Conservation (phyloP, 2,113 vertebrate genomes). For the Asarcornis scutulata region DNA sequence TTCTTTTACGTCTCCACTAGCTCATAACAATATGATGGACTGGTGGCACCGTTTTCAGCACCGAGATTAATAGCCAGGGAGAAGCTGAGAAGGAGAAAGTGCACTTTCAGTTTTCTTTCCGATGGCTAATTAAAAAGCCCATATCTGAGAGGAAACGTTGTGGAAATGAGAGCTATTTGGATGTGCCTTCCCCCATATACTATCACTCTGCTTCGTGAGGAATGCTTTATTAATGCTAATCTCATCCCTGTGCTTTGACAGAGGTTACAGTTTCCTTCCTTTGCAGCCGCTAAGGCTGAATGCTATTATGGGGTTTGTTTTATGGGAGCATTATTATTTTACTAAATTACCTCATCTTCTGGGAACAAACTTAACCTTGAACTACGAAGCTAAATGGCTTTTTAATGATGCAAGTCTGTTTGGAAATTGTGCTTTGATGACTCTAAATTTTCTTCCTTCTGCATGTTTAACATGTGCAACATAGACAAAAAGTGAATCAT, state of each 20-base stretch:
- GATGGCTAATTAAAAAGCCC: conserved; percentile 61
- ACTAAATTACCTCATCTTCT: conserved; percentile 71
- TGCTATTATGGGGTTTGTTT: conserved; percentile 65
- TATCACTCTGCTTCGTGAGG: conserved; percentile 49
- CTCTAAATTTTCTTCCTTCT: conserved; percentile 51
- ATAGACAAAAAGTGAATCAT: background rate
- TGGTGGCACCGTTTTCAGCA: conserved; percentile 13
- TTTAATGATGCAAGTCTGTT: conserved; percentile 60
- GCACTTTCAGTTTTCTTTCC: conserved; percentile 71
- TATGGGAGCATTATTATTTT: conserved; percentile 65
- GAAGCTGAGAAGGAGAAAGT: conserved; percentile 45
- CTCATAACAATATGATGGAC: conserved; percentile 45
- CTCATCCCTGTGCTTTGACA: conserved; percentile 69
- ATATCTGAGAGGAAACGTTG: conserved; percentile 58
- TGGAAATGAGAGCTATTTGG: conserved; percentile 68
- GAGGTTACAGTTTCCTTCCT: conserved; percentile 74
- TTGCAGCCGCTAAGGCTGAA: conserved; percentile 54
- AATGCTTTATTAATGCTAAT: conserved; percentile 65
- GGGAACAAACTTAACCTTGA: conserved; percentile 71
- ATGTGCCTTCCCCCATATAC: conserved; percentile 33
- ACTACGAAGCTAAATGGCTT: conserved; percentile 48
- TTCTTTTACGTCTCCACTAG: conserved; percentile 8
- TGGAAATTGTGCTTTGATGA: conserved; percentile 43
- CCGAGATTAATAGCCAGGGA: background rate
- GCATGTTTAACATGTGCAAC: background rate